A percentile compares a stretch with the other conserved stretches of the same genome.
These are phyloP conservation scores for Micoletzkya japonica DNA, from an alignment of 2,888 invertebrate species.

Conservation along the genomic window DNA sequence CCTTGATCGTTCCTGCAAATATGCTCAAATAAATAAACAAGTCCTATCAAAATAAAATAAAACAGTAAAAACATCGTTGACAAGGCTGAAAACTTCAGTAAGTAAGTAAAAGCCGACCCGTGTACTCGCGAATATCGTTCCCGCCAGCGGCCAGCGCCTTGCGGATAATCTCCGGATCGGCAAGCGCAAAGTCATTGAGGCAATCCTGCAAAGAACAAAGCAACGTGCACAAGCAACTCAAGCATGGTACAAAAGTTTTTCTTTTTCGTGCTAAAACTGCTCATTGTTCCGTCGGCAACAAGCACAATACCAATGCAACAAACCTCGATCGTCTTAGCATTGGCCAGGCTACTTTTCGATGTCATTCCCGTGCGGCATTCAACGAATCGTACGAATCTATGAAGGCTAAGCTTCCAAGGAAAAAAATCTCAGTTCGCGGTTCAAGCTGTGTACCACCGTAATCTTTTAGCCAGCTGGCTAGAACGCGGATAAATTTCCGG, in stretches of 20 bases:
- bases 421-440: too few species aligned
- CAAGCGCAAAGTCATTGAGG: slow-evolving; percentile 40
- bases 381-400: too few species aligned
- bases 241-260: neutral
- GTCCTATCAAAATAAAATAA: neutral
- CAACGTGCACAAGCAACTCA: neutral
- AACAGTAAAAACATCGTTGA: neutral
- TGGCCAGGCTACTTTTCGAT: neutral
- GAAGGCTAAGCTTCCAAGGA: too few species aligned
- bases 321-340: neutral
- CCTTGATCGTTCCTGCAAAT: slow-evolving; percentile 47
- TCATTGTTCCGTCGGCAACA: too few species aligned
- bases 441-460: too few species aligned
- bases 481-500: too few species aligned
- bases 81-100: neutral
- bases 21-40: too few species aligned
- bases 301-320: neutral
- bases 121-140: slow-evolving; percentile 22
- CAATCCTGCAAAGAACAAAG: slow-evolving; percentile 31
- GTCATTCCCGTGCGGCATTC: neutral
- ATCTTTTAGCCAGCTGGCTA: too few species aligned
- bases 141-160: slow-evolving; percentile 22
- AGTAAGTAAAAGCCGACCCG: slow-evolving; percentile 9
- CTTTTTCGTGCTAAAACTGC: slow-evolving; percentile 1
- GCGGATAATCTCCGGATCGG: slow-evolving; percentile 49